phyloP scores from a whole-genome alignment of 2,113 vertebrate genomes.

The Thryonomys swinderianus region DNA sequence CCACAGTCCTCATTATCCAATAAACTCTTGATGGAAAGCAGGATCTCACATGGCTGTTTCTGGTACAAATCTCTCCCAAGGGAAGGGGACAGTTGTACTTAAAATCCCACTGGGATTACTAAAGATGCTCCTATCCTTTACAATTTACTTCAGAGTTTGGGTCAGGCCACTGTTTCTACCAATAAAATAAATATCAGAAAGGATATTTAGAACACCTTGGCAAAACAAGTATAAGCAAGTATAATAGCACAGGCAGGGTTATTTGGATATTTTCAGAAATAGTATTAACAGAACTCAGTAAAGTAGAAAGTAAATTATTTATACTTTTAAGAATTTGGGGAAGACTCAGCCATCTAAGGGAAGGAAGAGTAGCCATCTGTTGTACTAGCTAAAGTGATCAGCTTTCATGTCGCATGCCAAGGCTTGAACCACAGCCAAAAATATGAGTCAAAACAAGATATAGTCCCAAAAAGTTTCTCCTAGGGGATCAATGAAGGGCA shows the following conservation, averaged over 20 bases:
- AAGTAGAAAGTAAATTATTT: slow-evolving; percentile 78
- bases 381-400: slow-evolving; percentile 67
- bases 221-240: slow-evolving; percentile 70
- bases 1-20: slow-evolving; percentile 78
- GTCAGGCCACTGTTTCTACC: slow-evolving; percentile 68
- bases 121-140: slow-evolving; percentile 63
- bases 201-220: slow-evolving; percentile 69
- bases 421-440: slow-evolving; percentile 54
- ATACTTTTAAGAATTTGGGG: slow-evolving; percentile 27
- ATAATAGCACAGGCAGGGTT: slow-evolving; percentile 64
- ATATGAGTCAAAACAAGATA: slow-evolving; percentile 57
- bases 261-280: slow-evolving; percentile 80
- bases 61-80: slow-evolving; percentile 55
- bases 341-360: slow-evolving; percentile 60
- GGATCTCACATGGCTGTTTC: slow-evolving; percentile 57
- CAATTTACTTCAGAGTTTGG: slow-evolving; percentile 74
- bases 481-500: not conserved
- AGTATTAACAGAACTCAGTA: slow-evolving; percentile 57
- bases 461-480: slow-evolving; percentile 22
- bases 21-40: slow-evolving; percentile 77
- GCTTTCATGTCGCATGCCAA: not conserved
- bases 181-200: slow-evolving; percentile 72
- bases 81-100: slow-evolving; percentile 61
- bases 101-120: slow-evolving; percentile 35
- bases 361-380: slow-evolving; percentile 45